These are phyloP conservation scores for Vulpes lagopus DNA, from an alignment of 2,113 vertebrate genomes.

Conservation along the genomic window DNA sequence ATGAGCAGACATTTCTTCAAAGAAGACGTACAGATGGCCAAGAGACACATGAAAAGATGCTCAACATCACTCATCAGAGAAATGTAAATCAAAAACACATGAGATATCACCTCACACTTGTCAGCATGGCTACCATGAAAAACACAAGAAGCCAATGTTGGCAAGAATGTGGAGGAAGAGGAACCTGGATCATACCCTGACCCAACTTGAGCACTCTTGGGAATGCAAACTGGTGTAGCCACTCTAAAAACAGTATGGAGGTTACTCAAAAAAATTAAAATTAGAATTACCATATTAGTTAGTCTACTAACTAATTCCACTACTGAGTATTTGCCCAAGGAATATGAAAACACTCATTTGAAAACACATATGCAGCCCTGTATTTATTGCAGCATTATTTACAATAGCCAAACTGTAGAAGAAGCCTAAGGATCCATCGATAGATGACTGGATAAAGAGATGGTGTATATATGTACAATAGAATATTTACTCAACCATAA, in stretches of 20 bases:
- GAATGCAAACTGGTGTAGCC: not conserved
- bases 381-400: not conserved
- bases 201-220: not conserved
- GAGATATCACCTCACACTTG: not conserved
- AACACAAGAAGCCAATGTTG: not conserved
- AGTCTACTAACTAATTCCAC: not conserved
- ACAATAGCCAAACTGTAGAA: not conserved
- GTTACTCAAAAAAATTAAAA: not conserved
- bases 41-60: not conserved
- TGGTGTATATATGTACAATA: no score
- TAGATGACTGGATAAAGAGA: not conserved
- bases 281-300: no score
- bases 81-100: not conserved
- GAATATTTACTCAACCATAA: not conserved
- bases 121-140: not conserved
- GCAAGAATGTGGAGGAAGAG: not conserved
- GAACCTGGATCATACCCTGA: not conserved
- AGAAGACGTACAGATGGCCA: not conserved
- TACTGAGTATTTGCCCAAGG: not conserved
- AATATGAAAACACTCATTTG: not conserved
- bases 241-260: not conserved
- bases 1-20: not conserved
- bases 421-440: not conserved
- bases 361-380: not conserved
- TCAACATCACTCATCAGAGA: not conserved